Base-by-base conservation (phyloP, 2,797 vertebrate genomes). In the Tachyglossus aculeatus region DNA sequence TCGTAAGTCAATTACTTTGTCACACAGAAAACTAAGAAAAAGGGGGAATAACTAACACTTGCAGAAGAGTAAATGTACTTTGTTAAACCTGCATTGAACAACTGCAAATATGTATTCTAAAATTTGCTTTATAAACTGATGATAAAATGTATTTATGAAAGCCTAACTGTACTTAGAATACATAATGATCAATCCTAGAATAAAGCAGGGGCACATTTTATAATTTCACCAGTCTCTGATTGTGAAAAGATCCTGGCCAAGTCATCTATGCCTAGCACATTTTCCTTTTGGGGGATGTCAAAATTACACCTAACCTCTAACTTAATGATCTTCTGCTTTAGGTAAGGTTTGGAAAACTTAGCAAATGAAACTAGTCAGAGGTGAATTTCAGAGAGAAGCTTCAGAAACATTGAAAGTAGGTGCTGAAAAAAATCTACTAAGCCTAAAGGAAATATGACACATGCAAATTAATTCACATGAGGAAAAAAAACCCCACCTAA, bases 311-410 rank as follows among this genome's bases (percentile, higher is more conserved):
- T 67, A 80, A 58, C 13, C 83, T 74, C 68, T 48, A 80, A 71
- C 47, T 53, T 70, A 76, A 9, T 59, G 80, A 82, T 58, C 58
- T 74, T 66, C 55, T 51, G 62, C 60, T 7, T 51, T 22, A 85
- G 74, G 78, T 67, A 69, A 82, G 10, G 25, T 67, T 64, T 54
- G 67, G 76, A 86, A 81, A 69, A 84, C 79, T 85, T 80, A 87
- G 56, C 40, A 74, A 48, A 67, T 48, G 72, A 82, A 85, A 75
- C 78, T 56, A 77, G 67, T 11, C 34, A 77, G 25, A 53, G 62
- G 80, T 70, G 51, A 5, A 71, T 67, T 64, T 78, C 66, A 59
- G 62, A 75, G 0, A 0, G 78, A 77, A 89, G 86, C 79, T 85
- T 84, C 47, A 69, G 14, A 22, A 73, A 63, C 78, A 63, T 36